Base-by-base conservation (phyloP, 2,888 invertebrate genomes). In the Epistrophe eligans region DNA sequence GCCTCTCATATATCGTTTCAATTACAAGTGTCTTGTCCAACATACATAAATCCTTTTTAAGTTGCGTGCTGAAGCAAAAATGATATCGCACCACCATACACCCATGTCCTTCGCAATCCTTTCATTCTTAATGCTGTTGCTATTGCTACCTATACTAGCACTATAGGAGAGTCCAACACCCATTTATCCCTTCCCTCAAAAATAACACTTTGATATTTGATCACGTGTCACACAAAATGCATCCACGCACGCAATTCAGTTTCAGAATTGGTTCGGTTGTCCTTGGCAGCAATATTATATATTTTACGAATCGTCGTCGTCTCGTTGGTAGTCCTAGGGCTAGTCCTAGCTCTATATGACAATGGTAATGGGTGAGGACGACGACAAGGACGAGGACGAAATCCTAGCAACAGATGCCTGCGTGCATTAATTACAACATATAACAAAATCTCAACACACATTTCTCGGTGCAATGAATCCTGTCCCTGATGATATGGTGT, bases 331-430 rank as follows among this genome's bases (percentile, higher is more conserved):
- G 13, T 60, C 19, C 58, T 35, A 58, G 35, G 50, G 52, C 52
- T 52, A 52, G 24, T 38, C 11, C 19, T 24, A 38, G 32, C 43
- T 28, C 13, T 15, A 24, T 24, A 24, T 24, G 24, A 24, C 24
- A 24, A 24, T 24, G 45, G 11, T 19, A 48, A 17, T 24, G 7
- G 28, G 5, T 40, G 38, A 38, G 7, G 19, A 7, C 2, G 13
- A 17, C 10, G 13, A 11, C 17, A 3, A 24, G 24, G 8, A 24
- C 24, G 19, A 55, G 35, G n/a, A 55, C n/a, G 9, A 85, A 55
- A 77, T 82, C 85, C 87, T 87, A 83, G 87, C 87, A 87, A 87
- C 87, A 87, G 87, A 87, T 87, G 87, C 83, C 76, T 87, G 79
- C 72, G 76, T 87, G 87, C 87, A 87, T 83, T 87, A 87, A 87